Conservation (phyloP, 2,797 vertebrate genomes). For the Tragopan temminckii region DNA sequence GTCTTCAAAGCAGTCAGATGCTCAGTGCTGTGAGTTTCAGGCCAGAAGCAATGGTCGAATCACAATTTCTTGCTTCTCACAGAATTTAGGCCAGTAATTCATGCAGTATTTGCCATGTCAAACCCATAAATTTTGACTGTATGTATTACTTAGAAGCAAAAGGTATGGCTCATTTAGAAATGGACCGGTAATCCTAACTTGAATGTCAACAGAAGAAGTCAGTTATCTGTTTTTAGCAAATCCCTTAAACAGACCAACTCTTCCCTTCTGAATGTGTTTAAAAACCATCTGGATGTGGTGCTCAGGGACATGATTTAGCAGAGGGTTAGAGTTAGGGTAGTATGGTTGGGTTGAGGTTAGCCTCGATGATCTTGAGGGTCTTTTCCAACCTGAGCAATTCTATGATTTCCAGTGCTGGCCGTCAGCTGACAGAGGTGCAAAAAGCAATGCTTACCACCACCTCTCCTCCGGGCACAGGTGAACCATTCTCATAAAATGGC, state of each 20-base stretch:
- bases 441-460: fast-evolving
- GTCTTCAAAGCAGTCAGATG: not conserved
- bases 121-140: not conserved
- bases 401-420: not conserved
- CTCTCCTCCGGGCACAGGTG: not conserved
- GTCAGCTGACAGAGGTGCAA: too few species aligned
- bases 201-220: not conserved
- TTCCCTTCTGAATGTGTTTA: too few species aligned
- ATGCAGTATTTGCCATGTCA: not conserved
- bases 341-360: too few species aligned
- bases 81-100: not conserved
- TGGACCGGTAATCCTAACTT: not conserved
- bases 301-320: too few species aligned
- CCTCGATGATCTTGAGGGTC: too few species aligned
- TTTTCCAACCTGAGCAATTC: too few species aligned
- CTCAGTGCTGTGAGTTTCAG: not conserved
- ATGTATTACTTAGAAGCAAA: not conserved
- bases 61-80: not conserved
- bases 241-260: not conserved
- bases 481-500: not conserved
- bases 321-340: too few species aligned
- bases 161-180: not conserved
- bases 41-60: not conserved
- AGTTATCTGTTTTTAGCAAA: not conserved
- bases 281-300: too few species aligned